These are phyloP conservation scores for Drosophila subobscura DNA, from an alignment of 1,140 invertebrate genomes.

Conservation along the genomic window DNA sequence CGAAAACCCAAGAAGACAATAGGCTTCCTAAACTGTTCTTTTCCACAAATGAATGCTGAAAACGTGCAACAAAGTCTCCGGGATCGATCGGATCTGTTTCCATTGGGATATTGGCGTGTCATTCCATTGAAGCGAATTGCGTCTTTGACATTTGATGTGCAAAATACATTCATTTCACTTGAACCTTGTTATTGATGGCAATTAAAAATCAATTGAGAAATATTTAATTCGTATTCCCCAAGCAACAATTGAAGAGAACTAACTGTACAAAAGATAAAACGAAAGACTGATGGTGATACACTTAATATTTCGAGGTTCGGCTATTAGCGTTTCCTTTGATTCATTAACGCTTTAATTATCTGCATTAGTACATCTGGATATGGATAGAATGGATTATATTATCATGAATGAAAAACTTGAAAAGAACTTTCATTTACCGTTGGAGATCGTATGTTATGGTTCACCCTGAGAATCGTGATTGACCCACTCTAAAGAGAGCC, in stretches of 20 bases:
- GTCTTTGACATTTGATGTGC: slow-evolving; percentile 73
- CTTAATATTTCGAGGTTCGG: slow-evolving; percentile 40
- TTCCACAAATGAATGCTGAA: slow-evolving; percentile 6
- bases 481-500: slow-evolving; percentile 7
- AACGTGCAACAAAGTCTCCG: slow-evolving; percentile 22
- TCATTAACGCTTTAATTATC: slow-evolving; percentile 58
- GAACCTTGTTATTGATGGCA: slow-evolving; percentile 77
- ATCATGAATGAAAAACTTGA: slow-evolving; percentile 43
- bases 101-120: slow-evolving; percentile 2
- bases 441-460: background rate
- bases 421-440: background rate
- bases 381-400: too few species aligned
- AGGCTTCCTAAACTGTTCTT: slow-evolving; percentile 26
- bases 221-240: slow-evolving; percentile 62
- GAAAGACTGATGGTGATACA: background rate
- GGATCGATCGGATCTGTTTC: slow-evolving; percentile 26
- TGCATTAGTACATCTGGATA: slow-evolving; percentile 18
- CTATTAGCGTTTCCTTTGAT: slow-evolving; percentile 44
- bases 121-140: slow-evolving; percentile 63
- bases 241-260: slow-evolving; percentile 65
- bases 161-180: slow-evolving; percentile 82
- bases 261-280: slow-evolving; percentile 46
- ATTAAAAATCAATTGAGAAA: slow-evolving; percentile 79
- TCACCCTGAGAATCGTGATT: slow-evolving; percentile 20
- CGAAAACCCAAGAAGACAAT: slow-evolving; percentile 31